phyloP scores from a whole-genome alignment of 2,113 vertebrate genomes.

The Thinocorus orbignyianus region DNA sequence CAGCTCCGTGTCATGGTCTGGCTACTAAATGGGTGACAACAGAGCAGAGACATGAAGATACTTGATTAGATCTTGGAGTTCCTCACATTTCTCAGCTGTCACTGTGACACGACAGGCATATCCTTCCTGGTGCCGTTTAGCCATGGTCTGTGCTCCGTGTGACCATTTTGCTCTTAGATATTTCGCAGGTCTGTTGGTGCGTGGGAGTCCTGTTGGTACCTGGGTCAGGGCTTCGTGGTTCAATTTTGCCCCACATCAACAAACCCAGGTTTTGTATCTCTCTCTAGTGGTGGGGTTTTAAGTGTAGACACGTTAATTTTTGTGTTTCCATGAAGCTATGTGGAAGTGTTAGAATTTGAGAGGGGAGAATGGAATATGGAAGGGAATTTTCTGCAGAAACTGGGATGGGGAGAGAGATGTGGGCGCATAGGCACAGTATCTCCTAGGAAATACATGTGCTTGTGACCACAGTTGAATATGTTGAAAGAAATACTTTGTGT shows the following conservation, averaged over 20 bases:
- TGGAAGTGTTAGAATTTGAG: neutral
- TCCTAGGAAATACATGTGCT: neutral
- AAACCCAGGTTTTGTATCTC: neutral
- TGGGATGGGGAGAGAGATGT: neutral
- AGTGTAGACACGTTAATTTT: neutral
- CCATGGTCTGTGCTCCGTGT: neutral
- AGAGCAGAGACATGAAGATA: neutral
- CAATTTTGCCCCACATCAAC: neutral
- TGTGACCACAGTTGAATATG: neutral
- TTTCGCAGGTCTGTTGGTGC: accelerated
- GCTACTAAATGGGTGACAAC: neutral
- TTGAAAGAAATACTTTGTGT: neutral
- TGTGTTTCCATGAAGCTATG: neutral
- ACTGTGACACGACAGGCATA: neutral
- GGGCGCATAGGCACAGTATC: neutral
- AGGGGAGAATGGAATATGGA: neutral
- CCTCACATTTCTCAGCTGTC: neutral
- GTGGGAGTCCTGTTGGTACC: neutral
- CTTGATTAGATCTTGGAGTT: neutral
- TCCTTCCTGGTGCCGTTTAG: neutral
- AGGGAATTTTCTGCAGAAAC: neutral
- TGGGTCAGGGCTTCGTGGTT: neutral
- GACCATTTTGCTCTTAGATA: neutral
- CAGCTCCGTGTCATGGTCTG: neutral
- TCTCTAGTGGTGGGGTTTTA: neutral